A percentile compares a stretch with the other conserved stretches of the same genome.
Conservation (phyloP, 2,797 vertebrate species). For the Enteromius fasciolatus region DNA sequence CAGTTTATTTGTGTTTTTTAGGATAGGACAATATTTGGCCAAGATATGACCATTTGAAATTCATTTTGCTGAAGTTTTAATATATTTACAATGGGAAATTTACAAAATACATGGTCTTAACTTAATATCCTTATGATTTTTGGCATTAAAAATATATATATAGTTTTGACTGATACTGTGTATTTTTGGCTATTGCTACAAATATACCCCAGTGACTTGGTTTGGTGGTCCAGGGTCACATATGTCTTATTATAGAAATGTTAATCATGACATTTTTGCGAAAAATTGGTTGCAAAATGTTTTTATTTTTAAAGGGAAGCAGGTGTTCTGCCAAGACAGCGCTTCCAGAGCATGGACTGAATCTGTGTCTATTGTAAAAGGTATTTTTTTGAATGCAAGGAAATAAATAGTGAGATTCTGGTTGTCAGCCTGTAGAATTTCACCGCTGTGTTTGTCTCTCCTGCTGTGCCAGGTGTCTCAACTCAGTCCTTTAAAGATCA, state of each 20-base stretch:
- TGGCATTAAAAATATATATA: no score
- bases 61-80: no score
- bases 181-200: no score
- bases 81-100: no score
- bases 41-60: no score
- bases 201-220: no score
- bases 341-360: slow-evolving; percentile 72
- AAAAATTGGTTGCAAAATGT: background rate
- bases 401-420: slow-evolving; percentile 3
- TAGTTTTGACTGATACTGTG: no score
- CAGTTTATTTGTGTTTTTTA: no score
- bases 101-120: no score
- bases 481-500: slow-evolving; percentile 72
- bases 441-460: background rate
- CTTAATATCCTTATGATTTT: no score
- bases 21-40: no score
- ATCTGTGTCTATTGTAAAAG: slow-evolving; percentile 72
- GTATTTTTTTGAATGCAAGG: slow-evolving; percentile 42
- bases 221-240: background rate
- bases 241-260: slow-evolving; percentile 20
- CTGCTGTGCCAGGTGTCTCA: slow-evolving; percentile 65
- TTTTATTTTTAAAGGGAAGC: slow-evolving; percentile 65
- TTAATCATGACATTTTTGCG: slow-evolving; percentile 8
- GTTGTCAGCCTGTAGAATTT: slow-evolving; percentile 8
- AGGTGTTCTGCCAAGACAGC: slow-evolving; percentile 61